Percentiles rank a stretch among this genome's conserved stretches.
Evolutionary conservation across 2,113 vertebrate genomes (phyloP).

Genomic region (Pseudopodoces humilis): DNA sequence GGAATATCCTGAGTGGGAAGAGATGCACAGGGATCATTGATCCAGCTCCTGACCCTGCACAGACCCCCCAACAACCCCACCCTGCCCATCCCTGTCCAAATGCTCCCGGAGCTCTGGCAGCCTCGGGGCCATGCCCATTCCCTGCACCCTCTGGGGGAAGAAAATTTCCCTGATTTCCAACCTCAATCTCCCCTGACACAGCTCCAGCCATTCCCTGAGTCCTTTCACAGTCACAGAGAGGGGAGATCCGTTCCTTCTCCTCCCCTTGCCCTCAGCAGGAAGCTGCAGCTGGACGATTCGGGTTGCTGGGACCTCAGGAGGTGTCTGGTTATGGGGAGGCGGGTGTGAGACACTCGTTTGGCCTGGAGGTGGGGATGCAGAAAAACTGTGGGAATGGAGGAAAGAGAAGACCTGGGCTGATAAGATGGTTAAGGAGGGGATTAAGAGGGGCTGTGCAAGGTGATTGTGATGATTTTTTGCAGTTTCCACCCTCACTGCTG

Average conservation of each 20-base stretch:
- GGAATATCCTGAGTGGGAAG: background rate
- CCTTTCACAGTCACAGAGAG: background rate
- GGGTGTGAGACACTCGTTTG: background rate
- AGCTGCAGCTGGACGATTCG: background rate
- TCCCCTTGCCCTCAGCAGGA: background rate
- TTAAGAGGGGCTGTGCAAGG: background rate
- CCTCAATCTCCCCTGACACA: background rate
- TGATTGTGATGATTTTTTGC: background rate
- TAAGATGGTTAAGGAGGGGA: background rate
- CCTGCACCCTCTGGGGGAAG: background rate
- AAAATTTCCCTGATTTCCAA: fast-evolving
- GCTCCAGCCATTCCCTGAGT: background rate
- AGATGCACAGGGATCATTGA: background rate
- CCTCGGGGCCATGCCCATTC: fast-evolving
- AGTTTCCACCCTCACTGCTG: background rate
- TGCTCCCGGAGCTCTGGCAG: background rate
- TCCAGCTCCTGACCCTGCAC: background rate
- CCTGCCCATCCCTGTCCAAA: background rate
- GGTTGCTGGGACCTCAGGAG: background rate
- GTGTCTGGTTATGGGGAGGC: fast-evolving
- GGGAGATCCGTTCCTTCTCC: fast-evolving
- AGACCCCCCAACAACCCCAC: background rate
- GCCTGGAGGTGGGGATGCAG: background rate
- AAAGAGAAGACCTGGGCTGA: background rate
- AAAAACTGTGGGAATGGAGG: background rate